Conservation (phyloP, 2,888 invertebrate species). For the Protophormia terraenovae region DNA sequence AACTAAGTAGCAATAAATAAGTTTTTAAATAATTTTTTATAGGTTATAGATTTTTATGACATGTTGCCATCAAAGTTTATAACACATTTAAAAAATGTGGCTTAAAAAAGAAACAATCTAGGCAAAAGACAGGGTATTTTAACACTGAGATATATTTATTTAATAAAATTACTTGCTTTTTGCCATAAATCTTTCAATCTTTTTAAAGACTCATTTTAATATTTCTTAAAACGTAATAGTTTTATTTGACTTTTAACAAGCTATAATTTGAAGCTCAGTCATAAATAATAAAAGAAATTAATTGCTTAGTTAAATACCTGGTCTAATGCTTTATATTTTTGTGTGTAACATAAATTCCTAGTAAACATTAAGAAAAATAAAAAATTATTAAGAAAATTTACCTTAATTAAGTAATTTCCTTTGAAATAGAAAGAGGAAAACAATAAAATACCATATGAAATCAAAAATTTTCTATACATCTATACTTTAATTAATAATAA, state of each 20-base stretch:
- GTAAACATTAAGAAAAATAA: background rate
- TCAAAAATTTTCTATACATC: background rate
- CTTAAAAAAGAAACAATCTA: background rate
- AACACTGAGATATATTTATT: too few relatives aligned
- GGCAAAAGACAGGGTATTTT: background rate
- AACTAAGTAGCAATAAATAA: background rate
- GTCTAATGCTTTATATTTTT: too few relatives aligned
- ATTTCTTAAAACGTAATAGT: background rate
- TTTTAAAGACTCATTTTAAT: too few relatives aligned
- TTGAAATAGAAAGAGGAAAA: background rate
- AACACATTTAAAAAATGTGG: background rate
- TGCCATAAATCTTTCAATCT: too few relatives aligned
- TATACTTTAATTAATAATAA: background rate
- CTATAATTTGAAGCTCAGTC: background rate
- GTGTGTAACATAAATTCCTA: too few relatives aligned
- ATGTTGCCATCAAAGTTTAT: slow-evolving; percentile 22
- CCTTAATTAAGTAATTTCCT: background rate
- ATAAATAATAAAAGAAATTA: background rate
- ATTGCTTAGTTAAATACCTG: background rate
- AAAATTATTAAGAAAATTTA: background rate
- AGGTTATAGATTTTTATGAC: background rate
- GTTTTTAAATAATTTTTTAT: background rate
- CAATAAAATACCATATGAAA: background rate
- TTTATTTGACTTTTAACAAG: background rate
- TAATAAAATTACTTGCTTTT: too few relatives aligned